Percentiles rank a stretch among this genome's conserved stretches.
Evolutionary conservation across 2,113 vertebrate species (phyloP).

Genomic region (Nibea coibor): DNA sequence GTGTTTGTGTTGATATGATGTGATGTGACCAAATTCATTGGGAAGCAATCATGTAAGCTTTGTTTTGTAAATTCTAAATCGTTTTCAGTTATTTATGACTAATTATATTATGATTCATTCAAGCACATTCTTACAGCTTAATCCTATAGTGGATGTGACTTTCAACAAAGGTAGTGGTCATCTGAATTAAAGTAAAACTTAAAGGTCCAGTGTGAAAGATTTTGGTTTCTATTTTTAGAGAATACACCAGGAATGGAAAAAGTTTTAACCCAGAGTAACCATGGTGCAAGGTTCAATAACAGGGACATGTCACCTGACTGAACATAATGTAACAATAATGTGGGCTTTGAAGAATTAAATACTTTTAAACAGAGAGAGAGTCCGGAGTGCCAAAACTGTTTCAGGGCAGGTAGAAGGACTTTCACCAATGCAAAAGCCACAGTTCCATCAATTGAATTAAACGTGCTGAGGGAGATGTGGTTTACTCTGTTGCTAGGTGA

Average conservation of each 20-base stretch:
- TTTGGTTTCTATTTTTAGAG: no score
- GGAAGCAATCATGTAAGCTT: not conserved
- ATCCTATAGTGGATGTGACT: not conserved
- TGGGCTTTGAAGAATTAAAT: not conserved
- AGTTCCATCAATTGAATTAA: slow-evolving; percentile 25
- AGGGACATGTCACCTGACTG: not conserved
- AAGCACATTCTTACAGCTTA: no score
- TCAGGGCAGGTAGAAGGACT: not conserved
- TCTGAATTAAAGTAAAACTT: no score
- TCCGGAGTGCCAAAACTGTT: not conserved
- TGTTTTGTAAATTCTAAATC: not conserved
- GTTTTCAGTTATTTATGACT: not conserved
- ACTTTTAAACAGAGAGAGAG: not conserved
- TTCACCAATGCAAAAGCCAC: not conserved
- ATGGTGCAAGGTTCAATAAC: not conserved
- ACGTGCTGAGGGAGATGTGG: slow-evolving; percentile 22
- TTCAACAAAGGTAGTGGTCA: not conserved
- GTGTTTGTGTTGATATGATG: slow-evolving; percentile 30
- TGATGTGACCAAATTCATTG: not conserved
- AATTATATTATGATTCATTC: not conserved
- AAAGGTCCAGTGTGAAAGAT: no score
- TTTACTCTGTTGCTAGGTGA: slow-evolving; percentile 63
- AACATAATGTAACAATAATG: not conserved
- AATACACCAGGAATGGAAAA: no score
- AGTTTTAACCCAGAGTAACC: not conserved